These are phyloP conservation scores for Argyresthia albistria DNA, from an alignment of 2,888 invertebrate species.

Conservation along the genomic window DNA sequence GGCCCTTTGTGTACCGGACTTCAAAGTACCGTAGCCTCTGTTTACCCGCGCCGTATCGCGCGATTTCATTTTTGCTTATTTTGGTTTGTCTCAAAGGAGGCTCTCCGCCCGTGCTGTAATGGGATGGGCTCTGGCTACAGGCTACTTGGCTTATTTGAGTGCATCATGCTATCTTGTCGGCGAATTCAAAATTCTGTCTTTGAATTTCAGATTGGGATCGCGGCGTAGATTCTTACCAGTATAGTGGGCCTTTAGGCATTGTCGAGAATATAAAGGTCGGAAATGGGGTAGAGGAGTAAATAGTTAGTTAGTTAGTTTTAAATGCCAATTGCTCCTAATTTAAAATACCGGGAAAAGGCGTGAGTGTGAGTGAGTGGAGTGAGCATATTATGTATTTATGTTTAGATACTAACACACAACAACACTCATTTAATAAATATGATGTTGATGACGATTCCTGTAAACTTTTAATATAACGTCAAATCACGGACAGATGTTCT, in stretches of 20 bases:
- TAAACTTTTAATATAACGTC: too few relatives aligned
- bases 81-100: slow-evolving; percentile 5
- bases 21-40: slow-evolving; percentile 35
- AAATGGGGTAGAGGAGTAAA: not conserved
- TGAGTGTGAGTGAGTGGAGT: too few relatives aligned
- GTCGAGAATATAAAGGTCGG: not conserved
- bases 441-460: too few relatives aligned
- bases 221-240: not conserved
- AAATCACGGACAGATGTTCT: too few relatives aligned
- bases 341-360: too few relatives aligned
- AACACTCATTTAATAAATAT: too few relatives aligned
- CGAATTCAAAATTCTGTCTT: not conserved
- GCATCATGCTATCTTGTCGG: not conserved
- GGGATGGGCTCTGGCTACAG: not conserved
- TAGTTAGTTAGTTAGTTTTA: too few relatives aligned
- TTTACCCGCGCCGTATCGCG: slow-evolving; percentile 33
- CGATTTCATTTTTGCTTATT: slow-evolving; percentile 38
- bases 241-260: not conserved
- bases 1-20: slow-evolving; percentile 38
- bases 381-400: too few relatives aligned
- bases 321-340: too few relatives aligned
- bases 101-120: not conserved
- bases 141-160: not conserved
- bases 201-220: not conserved
- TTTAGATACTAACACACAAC: too few relatives aligned